phyloP scores from a whole-genome alignment of 2,797 vertebrate genomes.

The Forpus xanthops region DNA sequence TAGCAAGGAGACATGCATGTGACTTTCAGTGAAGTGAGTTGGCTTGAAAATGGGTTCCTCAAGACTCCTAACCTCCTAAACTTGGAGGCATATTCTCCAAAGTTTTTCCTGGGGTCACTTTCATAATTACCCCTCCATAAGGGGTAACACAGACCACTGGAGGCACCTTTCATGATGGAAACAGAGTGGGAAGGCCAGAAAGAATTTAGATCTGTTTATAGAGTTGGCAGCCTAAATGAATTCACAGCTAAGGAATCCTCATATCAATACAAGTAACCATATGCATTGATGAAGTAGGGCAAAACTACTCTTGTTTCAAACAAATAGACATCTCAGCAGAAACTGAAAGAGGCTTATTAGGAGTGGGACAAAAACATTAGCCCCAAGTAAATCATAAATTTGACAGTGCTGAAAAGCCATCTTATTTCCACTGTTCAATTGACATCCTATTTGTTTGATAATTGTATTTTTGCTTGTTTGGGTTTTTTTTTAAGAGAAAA shows the following conservation, averaged over 20 bases:
- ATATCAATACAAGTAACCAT: not conserved
- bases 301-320: not conserved
- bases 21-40: not conserved
- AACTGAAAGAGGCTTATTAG: not conserved
- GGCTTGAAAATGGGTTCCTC: not conserved
- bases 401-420: not conserved
- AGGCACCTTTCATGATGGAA: conserved; percentile 44
- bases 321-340: not conserved
- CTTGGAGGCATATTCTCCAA: fast-evolving
- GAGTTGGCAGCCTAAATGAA: conserved; percentile 33
- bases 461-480: not conserved
- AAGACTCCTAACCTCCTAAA: not conserved
- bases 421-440: not conserved
- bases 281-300: not conserved
- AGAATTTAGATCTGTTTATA: conserved; percentile 58
- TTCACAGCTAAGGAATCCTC: not conserved
- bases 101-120: not conserved
- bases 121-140: not conserved
- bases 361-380: not conserved
- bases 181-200: conserved; percentile 32
- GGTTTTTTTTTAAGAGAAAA: not conserved
- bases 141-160: not conserved
- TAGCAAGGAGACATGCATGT: not conserved
- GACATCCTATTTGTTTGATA: not conserved
- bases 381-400: not conserved